These are phyloP conservation scores for Akabosia matsudoensis DNA, from an alignment of 1,140 invertebrate species.

Conservation along the genomic window DNA sequence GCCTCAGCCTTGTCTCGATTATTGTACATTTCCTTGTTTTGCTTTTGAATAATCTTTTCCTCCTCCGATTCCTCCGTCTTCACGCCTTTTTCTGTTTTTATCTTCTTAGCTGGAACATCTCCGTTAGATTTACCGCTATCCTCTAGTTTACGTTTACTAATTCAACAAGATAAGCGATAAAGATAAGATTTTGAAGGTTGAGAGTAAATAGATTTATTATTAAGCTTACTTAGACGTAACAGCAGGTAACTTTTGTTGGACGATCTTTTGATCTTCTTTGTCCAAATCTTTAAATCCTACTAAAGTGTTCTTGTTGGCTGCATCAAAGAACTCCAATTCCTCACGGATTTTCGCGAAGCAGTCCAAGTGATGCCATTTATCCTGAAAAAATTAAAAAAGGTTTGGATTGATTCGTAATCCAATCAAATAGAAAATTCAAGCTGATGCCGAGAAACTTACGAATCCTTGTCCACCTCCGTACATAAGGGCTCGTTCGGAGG, in stretches of 20 bases:
- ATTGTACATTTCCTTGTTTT: conserved; percentile 75
- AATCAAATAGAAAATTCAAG: neutral
- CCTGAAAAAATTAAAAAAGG: neutral
- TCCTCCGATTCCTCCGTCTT: conserved; percentile 17
- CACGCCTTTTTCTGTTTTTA: conserved; percentile 56
- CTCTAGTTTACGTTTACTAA: conserved; percentile 51
- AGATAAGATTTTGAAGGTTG: conserved; percentile 25
- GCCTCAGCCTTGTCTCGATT: conserved; percentile 60
- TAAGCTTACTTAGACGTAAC: neutral
- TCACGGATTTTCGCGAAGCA: conserved; percentile 80
- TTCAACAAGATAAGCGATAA: conserved; percentile 10
- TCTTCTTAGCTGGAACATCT: conserved; percentile 61
- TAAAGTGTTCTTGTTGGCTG: conserved; percentile 62
- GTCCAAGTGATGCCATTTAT: conserved; percentile 86
- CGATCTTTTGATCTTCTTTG: conserved; percentile 68
- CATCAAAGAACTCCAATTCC: conserved; percentile 71
- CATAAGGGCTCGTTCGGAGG: conserved; percentile 71
- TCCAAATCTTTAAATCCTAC: conserved; percentile 70
- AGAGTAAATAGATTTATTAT: neutral
- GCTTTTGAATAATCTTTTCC: conserved; percentile 63
- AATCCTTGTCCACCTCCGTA: conserved; percentile 65
- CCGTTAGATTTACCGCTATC: conserved; percentile 58
- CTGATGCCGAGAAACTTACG: conserved; percentile 24
- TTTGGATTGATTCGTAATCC: neutral
- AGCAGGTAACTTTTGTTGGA: conserved; percentile 64